Base-by-base conservation (phyloP, 2,888 invertebrate species). In the Lycaena phlaeas region DNA sequence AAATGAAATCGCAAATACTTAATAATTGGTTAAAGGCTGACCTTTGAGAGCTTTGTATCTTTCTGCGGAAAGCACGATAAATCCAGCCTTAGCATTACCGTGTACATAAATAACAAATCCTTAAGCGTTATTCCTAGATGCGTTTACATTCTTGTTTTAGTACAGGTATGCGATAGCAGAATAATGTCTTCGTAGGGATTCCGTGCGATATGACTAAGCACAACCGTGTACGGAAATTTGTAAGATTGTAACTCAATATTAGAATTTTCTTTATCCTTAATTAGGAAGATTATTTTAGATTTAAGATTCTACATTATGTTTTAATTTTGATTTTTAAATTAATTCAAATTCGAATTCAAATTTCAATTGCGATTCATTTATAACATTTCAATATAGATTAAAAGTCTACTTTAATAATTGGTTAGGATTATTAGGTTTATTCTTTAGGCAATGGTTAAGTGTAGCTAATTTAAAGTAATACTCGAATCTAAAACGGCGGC, bases 61-160 rank as follows among this genome's bases (percentile, higher is more conserved):
- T 56, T 49, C 49, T 45, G 56, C 62, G 59, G 57, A 62, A 54
- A 54, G 59, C 48, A 56, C 68, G 68, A 78, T 78, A 76, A 76
- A 77, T 77, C 71, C 73, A 50, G 62, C 68, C 69, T 61, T 64
- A 73, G 68, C 66, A 68, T 64, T 49, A 64, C 64, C 42, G 59
- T 50, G 62, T 61, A 68, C 68, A 76, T 81, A 79, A 79, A 79
- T 76, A 64, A 56, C 58, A 55, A 61, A 57, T 59, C 61, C 61
- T 61, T 63, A 68, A 68, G 64, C 61, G 63, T 59, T 65, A 55
- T 57, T 57, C 59, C 67, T 64, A 62, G 61, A 64, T 68, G 68
- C 70, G 67, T 73, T 48, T 71, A 62, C 64, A 59, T 68, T 66
- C 68, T 62, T 59, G 60, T 57, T 59, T 61, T 61, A 64, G 62